Evolutionary conservation across 2,113 vertebrate species (phyloP).

Genomic region (Calonectris borealis): DNA sequence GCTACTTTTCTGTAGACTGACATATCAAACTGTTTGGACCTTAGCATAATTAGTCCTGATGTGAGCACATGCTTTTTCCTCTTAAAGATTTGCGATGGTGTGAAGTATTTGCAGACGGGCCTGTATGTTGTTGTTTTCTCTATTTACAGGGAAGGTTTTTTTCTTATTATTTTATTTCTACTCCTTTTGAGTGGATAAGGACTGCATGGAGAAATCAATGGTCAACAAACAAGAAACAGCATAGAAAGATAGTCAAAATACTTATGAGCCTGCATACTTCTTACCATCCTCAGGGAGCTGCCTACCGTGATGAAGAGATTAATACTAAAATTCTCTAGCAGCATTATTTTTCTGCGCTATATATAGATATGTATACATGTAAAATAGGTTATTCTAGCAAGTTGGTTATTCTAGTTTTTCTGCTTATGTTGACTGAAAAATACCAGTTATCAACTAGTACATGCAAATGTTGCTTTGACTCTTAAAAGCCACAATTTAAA

Average conservation of each 20-base stretch:
- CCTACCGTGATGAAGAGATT: neutral
- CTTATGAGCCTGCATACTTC: neutral
- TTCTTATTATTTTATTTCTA: neutral
- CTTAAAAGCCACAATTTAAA: neutral
- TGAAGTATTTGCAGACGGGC: neutral
- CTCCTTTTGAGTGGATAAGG: neutral
- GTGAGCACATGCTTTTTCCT: neutral
- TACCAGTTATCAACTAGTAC: neutral
- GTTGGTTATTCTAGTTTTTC: conserved; percentile 17
- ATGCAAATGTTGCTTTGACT: neutral
- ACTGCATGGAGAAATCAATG: neutral
- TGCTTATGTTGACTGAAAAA: neutral
- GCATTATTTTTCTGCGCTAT: neutral
- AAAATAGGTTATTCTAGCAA: neutral
- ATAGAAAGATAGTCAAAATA: neutral
- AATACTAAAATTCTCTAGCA: neutral
- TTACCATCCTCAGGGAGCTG: neutral
- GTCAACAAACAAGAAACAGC: neutral
- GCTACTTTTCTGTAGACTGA: neutral
- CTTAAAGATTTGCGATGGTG: neutral
- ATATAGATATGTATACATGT: neutral
- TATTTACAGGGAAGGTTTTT: neutral
- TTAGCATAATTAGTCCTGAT: neutral
- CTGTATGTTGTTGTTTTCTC: neutral
- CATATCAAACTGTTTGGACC: neutral